Base-by-base conservation (phyloP, 2,888 invertebrate species). In the Andrena camellia region DNA sequence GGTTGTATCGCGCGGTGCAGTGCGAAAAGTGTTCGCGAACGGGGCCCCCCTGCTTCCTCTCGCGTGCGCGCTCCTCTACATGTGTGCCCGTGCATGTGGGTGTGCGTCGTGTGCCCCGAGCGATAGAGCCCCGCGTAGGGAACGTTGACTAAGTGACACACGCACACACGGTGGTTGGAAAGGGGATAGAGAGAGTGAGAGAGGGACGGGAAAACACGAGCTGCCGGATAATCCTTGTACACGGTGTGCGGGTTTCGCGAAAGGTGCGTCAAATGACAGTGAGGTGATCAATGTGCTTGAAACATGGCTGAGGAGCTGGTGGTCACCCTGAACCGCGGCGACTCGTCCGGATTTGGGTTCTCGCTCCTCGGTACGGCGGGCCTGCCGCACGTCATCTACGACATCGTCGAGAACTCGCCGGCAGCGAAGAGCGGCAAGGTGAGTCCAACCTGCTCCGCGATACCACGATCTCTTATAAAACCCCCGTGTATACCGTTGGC, bases 341-440 rank as follows among this genome's bases (percentile, higher is more conserved):
- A 97, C 95, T 96, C 96, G 95, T 96, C 97, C 94, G 98, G 98
- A 94, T 97, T 98, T 94, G 98, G 98, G 92, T 98, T 98, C 95
- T 98, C 98, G 92, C 95, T 98, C 93, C 96, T 98, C 93, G 98
- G 98, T 90, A 97, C 97, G 95, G 97, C 97, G 94, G 98, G 98
- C 94, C 96, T 98, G 95, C 98, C 98, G 94, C 98, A 98, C 94
- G 97, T 98, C 94, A 98, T 98, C 94, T 98, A 98, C 95, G 97
- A 98, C 95, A 98, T 98, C 94, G 96, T 98, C 94, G 98, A 98
- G 95, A 97, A 98, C 95, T 98, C 98, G 91, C 98, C 98, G 94
- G 98, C 98, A 89, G 98, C 98, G 92, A 97, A 97, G 94, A 97
- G 97, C 95, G 98, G 97, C 94, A 96, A 97, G 97, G 97, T 97